Evolutionary conservation across 2,888 invertebrate species (phyloP).

Genomic region (Amblyteles armatorius): DNA sequence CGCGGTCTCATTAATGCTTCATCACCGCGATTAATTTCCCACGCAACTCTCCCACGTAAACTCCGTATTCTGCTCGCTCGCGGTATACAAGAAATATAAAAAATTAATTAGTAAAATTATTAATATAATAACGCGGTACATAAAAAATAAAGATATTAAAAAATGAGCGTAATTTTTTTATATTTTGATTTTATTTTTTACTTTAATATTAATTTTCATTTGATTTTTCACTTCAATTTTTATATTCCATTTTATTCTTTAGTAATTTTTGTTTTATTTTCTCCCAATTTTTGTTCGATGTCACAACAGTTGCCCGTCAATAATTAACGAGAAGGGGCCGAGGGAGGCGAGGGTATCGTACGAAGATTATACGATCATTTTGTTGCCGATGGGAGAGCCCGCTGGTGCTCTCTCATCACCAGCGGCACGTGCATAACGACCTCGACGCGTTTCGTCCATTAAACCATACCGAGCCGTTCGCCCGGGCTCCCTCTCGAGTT

Average conservation of each 20-base stretch:
- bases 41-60: neutral
- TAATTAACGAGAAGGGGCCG: constrained; percentile 49
- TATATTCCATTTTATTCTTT: neutral
- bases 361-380: constrained; percentile 51
- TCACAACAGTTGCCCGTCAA: constrained; percentile 25
- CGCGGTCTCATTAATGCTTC: constrained; percentile 67
- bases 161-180: neutral
- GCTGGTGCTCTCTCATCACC: neutral
- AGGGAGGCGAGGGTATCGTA: neutral
- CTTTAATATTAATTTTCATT: neutral
- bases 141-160: too few relatives aligned
- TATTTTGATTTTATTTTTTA: too few relatives aligned
- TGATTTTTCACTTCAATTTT: neutral
- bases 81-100: neutral
- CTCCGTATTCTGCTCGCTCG: neutral
- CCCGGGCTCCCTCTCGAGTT: neutral
- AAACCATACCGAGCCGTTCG: constrained; percentile 1
- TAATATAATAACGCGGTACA: too few relatives aligned
- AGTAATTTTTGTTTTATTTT: neutral
- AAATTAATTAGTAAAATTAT: too few relatives aligned
- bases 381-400: constrained; percentile 15
- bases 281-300: neutral
- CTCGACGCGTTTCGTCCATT: constrained; percentile 50
- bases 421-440: constrained; percentile 30
- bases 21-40: constrained; percentile 64